Base-by-base conservation (phyloP, 92 coral and sea anemone genomes). In the Phenganax marumi region DNA sequence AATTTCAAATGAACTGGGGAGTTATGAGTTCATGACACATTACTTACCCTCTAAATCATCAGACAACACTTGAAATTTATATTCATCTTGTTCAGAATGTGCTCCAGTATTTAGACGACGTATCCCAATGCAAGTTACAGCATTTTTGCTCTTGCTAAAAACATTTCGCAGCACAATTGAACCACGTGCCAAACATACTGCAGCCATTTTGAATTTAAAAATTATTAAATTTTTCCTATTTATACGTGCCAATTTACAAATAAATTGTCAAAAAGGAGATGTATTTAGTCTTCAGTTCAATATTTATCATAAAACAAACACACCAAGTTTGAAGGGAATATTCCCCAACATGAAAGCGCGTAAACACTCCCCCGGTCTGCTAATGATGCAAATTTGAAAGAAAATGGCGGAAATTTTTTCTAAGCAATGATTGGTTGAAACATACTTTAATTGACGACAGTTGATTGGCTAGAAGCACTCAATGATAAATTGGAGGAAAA, bases 41-140 rank as follows among this genome's bases (percentile, higher is more conserved):
- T 8, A 58, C 55, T 10, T 60, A 77, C 82, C 82, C 16, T 77
- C 82, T 16, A 58, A 60, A 10, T 77, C 82, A 8, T 26, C 82
- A 5, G 50, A 58, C 50, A 77, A 61, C 6, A 43, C n/a, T 8
- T 77, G 70, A 77, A 77, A 77, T 62, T 58, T 77, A 21, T 19
- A 77, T 49, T 77, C 82, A 48, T 77, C 71, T 47, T 58, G 47
- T 3, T 61, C 82, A 48, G 61, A 3, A 12, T 74, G 26, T 18
- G 65, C 13, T 33, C 0, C 50, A 48, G 78, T 50, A 0, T 57
- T 11, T 6, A 75, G 54, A 55, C 62, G 18, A 13, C 66, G 80
- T 10, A 16, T 12, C 16, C 65, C 48, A 22, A 6, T 54, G 47
- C 21, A 75, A 75, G 54, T 5, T 52, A 75, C 10, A 75, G 18